Base-by-base conservation (phyloP, 1,140 invertebrate species). In the Batillaria attramentaria region DNA sequence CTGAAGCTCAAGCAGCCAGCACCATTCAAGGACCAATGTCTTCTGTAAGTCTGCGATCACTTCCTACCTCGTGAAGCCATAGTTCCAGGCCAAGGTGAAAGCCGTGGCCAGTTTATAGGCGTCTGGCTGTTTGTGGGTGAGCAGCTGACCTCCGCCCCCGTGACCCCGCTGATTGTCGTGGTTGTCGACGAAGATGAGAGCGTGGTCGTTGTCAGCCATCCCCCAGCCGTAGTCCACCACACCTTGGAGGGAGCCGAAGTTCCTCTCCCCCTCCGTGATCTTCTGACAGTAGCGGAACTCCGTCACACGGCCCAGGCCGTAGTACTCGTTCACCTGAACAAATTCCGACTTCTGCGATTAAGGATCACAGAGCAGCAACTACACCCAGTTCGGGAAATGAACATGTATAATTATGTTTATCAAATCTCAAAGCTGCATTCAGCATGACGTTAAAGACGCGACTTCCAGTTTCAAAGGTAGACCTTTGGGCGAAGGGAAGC, bases 61-160 rank as follows among this genome's bases (percentile, higher is more conserved):
- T 4, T 37, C 57, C 33, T 37, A 75, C 72, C 72, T 60, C 2
- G 94, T 91, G 37, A 92, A 91, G 0, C 95, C 95, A 84, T 95
- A 96, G 0, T 94, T 93, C 90, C 94, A 94, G 13, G 95, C 94
- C 79, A 97, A 84, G 90, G 95, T 94, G 86, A 96, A 96, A 4
- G 94, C 94, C 13, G 93, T 92, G 1, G 95, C 95, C 92, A 96
- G 94, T 92, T 95, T 91, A 84, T 92, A 92, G 24, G 83, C 72
- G 54, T 83, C 78, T 8, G 89, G 81, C 13, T 39, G 46, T 50
- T 85, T 81, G 62, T 79, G 77, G 16, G 84, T 85, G 8, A 83
- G 62, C 8, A 82, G 41, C 41, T 83, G 81, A 5, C 82, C 86
- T 16, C 86, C 86, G 1, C 86, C 81, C 1, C 83, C 83, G 68